These are phyloP conservation scores for Diarsia brunnea DNA, from an alignment of 2,888 invertebrate genomes.

Conservation along the genomic window DNA sequence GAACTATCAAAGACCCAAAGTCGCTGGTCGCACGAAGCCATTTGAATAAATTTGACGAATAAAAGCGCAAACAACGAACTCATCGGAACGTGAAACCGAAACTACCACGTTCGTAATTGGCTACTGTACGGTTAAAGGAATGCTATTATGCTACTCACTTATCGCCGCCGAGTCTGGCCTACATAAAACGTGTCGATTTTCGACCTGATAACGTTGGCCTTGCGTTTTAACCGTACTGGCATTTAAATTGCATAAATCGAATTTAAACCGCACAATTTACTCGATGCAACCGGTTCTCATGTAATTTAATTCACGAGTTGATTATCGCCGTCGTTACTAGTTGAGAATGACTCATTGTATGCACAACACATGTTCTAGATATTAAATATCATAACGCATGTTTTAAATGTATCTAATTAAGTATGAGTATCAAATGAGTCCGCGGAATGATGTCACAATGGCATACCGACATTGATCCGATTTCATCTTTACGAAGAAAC, in stretches of 20 bases:
- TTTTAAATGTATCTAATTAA: slow-evolving; percentile 68
- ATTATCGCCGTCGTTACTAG: slow-evolving; percentile 75
- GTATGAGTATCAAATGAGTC: slow-evolving; percentile 57
- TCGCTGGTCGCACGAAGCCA: slow-evolving; percentile 75
- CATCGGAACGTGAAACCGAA: slow-evolving; percentile 87
- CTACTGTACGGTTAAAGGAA: slow-evolving; percentile 85
- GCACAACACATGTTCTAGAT: slow-evolving; percentile 72
- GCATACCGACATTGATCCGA: slow-evolving; percentile 61
- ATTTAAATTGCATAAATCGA: slow-evolving; percentile 86
- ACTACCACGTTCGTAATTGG: slow-evolving; percentile 86
- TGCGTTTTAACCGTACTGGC: slow-evolving; percentile 83
- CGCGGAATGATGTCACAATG: slow-evolving; percentile 70
- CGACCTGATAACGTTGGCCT: slow-evolving; percentile 86
- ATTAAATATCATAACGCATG: slow-evolving; percentile 72
- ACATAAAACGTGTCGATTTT: slow-evolving; percentile 88
- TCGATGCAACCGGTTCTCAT: slow-evolving; percentile 82
- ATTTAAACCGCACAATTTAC: slow-evolving; percentile 82
- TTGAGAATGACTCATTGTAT: slow-evolving; percentile 79
- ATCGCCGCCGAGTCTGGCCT: slow-evolving; percentile 83
- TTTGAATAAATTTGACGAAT: slow-evolving; percentile 81
- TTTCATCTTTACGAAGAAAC: slow-evolving; percentile 57
- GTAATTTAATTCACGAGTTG: slow-evolving; percentile 81
- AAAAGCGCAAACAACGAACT: slow-evolving; percentile 81
- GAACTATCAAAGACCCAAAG: slow-evolving; percentile 75
- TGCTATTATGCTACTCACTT: slow-evolving; percentile 81